These are phyloP conservation scores for Drosophila jambulina DNA, from an alignment of 1,140 invertebrate genomes.

Conservation along the genomic window DNA sequence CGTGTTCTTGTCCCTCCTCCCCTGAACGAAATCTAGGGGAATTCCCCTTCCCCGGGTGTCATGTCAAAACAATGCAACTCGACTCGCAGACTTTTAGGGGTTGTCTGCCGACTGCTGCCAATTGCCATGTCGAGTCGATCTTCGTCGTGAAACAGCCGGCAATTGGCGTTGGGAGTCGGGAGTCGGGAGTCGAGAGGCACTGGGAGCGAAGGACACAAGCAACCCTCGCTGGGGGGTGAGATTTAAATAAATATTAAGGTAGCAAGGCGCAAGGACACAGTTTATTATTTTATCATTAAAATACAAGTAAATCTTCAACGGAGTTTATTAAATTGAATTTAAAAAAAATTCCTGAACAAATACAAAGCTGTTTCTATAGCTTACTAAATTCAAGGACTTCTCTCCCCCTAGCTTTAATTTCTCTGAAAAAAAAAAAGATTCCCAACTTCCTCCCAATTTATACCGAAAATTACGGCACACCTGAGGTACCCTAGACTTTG, in stretches of 20 bases:
- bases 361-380: background rate
- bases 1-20: background rate
- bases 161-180: background rate
- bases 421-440: background rate
- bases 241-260: slow-evolving; percentile 53
- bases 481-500: slow-evolving; percentile 37
- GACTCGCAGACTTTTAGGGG: slow-evolving; percentile 59
- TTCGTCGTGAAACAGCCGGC: slow-evolving; percentile 18
- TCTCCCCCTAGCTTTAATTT: background rate
- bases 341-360: background rate
- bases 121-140: slow-evolving; percentile 2
- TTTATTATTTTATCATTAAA: slow-evolving; percentile 14
- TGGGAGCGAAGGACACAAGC: slow-evolving; percentile 31
- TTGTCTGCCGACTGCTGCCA: slow-evolving; percentile 26
- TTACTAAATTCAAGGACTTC: background rate
- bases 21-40: slow-evolving; percentile 1
- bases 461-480: slow-evolving; percentile 45
- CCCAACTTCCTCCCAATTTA: slow-evolving; percentile 1
- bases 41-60: slow-evolving; percentile 48
- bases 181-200: slow-evolving; percentile 33
- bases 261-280: background rate
- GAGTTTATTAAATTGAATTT: background rate
- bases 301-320: background rate
- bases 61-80: slow-evolving; percentile 80
- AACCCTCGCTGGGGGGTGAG: slow-evolving; percentile 40